Percentiles rank a stretch among this genome's conserved stretches.
Conservation (phyloP, 1,140 invertebrate genomes). For the Melitaea cinxia region DNA sequence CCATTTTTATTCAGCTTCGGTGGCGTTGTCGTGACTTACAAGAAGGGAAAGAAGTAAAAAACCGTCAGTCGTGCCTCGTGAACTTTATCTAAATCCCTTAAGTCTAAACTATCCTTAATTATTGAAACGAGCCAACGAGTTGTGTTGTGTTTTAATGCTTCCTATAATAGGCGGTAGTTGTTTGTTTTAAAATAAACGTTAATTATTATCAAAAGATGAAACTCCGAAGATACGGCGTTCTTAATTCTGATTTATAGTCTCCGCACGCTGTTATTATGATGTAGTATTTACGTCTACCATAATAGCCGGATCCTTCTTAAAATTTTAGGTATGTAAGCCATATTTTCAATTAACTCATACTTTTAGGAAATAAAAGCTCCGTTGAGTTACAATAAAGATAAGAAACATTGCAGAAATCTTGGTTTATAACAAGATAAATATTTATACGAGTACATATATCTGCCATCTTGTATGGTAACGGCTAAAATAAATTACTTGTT, state of each 20-base stretch:
- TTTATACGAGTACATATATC: slow-evolving; percentile 50
- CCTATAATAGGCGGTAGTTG: slow-evolving; percentile 42
- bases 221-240: slow-evolving; percentile 42
- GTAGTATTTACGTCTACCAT: slow-evolving; percentile 52
- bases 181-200: slow-evolving; percentile 73
- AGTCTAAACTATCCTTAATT: slow-evolving; percentile 24
- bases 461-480: slow-evolving; percentile 41
- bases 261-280: slow-evolving; percentile 68
- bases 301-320: slow-evolving; percentile 45
- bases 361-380: slow-evolving; percentile 49
- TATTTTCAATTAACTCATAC: slow-evolving; percentile 72
- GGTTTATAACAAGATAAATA: slow-evolving; percentile 35
- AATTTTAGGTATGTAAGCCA: slow-evolving; percentile 52
- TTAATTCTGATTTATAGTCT: slow-evolving; percentile 75
- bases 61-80: slow-evolving; percentile 28
- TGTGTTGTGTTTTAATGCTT: slow-evolving; percentile 11
- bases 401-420: slow-evolving; percentile 51
- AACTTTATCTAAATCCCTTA: slow-evolving; percentile 40
- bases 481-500: slow-evolving; percentile 51
- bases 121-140: slow-evolving; percentile 26
- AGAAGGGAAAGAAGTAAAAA: slow-evolving; percentile 41
- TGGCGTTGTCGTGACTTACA: slow-evolving; percentile 66
- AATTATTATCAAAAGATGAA: slow-evolving; percentile 63
- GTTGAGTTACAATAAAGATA: slow-evolving; percentile 42
- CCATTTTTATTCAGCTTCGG: slow-evolving; percentile 58